Base-by-base conservation (phyloP, 2,888 invertebrate species). In the Stenoptilia bipunctidactyla region DNA sequence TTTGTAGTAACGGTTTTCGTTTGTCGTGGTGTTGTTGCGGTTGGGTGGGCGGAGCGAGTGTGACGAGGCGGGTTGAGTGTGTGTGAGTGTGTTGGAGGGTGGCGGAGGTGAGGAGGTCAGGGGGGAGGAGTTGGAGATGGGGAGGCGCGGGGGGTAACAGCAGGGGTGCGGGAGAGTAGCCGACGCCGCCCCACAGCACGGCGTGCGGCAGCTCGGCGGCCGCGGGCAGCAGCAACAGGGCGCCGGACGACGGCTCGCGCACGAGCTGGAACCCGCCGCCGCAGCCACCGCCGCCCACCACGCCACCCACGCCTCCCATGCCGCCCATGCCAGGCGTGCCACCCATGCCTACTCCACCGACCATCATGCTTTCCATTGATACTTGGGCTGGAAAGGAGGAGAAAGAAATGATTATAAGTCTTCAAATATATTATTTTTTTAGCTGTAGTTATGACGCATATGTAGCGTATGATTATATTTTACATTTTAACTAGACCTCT, bases 171-270 rank as follows among this genome's bases (percentile, higher is more conserved):
- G 82, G 70, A 1, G 79, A 64, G 49, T 82, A 82, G 45, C 83
- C 67, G 62, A 90, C 87, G 54, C 90, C 89, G 30, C 91, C 91
- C 91, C 91, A 92, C 13, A 92, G 88, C 35, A 92, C 89, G 0
- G 91, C 86, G 63, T 91, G 90, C 48, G 90, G 90, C 47, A 91
- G 77, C 57, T 90, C 90, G 1, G 71, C 89, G 36, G 92, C 87
- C 27, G 92, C 87, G 36, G 93, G 93, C 52, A 94, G 85, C 47
- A 94, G 88, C 48, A 94, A 87, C 45, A 94, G 85, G 53, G 93
- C 93, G 36, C 95, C 94, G 2, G 92, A 92, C 14, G 91, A 87
- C 20, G 94, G 92, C 66, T 96, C 96, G 47, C 95, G 88, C 38
- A 93, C 91, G 59, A 96, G 86, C 75, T 95, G 95, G 85, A 90